Conservation (phyloP, 2,113 vertebrate genomes). For the Thryonomys swinderianus region DNA sequence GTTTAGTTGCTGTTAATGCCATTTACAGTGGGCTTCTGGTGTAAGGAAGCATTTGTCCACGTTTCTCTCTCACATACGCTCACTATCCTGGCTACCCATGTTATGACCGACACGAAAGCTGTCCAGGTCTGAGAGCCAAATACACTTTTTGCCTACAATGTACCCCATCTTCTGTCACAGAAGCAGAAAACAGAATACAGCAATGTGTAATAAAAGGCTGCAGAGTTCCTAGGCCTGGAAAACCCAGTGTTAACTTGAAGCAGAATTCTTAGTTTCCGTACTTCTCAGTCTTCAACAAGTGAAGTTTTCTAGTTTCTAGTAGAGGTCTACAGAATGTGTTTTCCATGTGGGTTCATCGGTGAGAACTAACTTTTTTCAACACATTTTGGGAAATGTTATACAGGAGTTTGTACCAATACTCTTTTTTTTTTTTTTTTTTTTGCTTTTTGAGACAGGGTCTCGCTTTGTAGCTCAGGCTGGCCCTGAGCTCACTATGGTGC, state of each 20-base stretch:
- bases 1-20: background rate
- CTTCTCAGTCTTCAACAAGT: conserved; percentile 22
- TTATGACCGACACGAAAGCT: background rate
- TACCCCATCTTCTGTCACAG: too few relatives aligned
- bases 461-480: too few relatives aligned
- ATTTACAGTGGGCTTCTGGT: background rate
- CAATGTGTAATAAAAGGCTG: background rate
- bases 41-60: background rate
- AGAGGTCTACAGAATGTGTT: background rate
- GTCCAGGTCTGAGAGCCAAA: background rate
- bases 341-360: background rate
- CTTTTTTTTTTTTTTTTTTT: too few relatives aligned
- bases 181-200: background rate
- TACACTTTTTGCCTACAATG: background rate
- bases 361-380: conserved; percentile 14
- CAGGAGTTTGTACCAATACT: background rate
- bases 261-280: background rate
- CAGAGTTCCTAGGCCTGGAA: background rate
- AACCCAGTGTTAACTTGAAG: background rate
- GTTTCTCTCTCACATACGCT: background rate
- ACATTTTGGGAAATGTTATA: conserved; percentile 1
- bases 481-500: too few relatives aligned
- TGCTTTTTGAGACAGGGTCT: too few relatives aligned
- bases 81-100: background rate
- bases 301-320: background rate